Base-by-base conservation (phyloP, 1,140 invertebrate genomes). In the Microplitis demolitor region DNA sequence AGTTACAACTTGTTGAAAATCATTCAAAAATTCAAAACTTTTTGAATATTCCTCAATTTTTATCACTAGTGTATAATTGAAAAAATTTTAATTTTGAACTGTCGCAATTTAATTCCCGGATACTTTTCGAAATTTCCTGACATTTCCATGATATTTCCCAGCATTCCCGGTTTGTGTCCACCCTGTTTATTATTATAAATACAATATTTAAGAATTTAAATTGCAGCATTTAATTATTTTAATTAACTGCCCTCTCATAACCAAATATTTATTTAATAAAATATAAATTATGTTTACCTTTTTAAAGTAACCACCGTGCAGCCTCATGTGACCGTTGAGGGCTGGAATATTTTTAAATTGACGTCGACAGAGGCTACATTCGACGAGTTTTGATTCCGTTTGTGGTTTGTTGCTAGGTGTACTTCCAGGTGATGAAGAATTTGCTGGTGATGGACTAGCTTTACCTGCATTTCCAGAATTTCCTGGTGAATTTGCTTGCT, bases 301-400 rank as follows among this genome's bases (percentile, higher is more conserved):
- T 87, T 98, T 98, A 82, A 97, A 96, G 85, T 98, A 98, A 67
- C 97, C 97, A 13, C 97, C 97, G 87, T 98, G 97, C 31, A 98
- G 89, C 78, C 97, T 89, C 97, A 98, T 98, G 83, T 99, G 97
- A 13, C 97, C 97, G 88, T 98, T 99, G 37, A 98, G 90, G 14
- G 97, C 97, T 5, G 97, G 96, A 84, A 98, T 94, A 86, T 98
- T 99, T 89, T 98, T 98, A 87, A 98, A 98, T 85, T 96, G 94
- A 63, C 96, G 90, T 85, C 97, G 94, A 84, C 97, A 98, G 51
- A 98, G 90, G 87, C 95, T 96, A 85, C 97, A 98, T 84, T 97
- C 95, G 31, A 97, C 96, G 33, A 95, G 95, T 82, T 95, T 95
- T 14, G 89, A 88, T 72, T 92, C 91, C 34, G 87, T 80, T 76